phyloP scores from a whole-genome alignment of 2,113 vertebrate species.

The Noctilio leporinus region DNA sequence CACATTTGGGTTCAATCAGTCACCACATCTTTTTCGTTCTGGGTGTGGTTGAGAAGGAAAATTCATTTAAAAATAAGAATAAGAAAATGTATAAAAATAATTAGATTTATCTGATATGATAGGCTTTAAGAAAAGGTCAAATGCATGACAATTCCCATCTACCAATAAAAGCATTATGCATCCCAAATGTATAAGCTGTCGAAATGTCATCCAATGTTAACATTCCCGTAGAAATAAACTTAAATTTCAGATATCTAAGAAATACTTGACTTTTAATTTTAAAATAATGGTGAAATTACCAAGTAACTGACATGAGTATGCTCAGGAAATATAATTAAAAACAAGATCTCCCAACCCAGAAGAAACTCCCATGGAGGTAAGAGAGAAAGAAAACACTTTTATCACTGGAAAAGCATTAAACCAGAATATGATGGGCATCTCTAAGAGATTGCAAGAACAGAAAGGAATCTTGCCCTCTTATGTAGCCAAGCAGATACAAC shows the following conservation, averaged over 20 bases:
- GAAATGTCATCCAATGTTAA: not conserved
- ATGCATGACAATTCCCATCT: not conserved
- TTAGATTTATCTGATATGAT: not conserved
- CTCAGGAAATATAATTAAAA: not conserved
- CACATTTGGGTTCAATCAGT: constrained; percentile 36
- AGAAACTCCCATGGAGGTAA: not conserved
- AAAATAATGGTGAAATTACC: not conserved
- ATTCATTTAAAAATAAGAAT: constrained; percentile 67
- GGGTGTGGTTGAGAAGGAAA: constrained; percentile 13
- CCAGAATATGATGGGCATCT: not conserved
- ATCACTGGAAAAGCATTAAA: not conserved
- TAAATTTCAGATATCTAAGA: not conserved
- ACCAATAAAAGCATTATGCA: not conserved
- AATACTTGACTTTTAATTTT: not conserved
- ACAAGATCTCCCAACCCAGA: not conserved
- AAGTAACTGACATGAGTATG: not conserved
- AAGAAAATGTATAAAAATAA: constrained; percentile 14
- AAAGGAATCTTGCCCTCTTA: not conserved
- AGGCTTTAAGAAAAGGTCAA: not conserved
- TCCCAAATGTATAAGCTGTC: not conserved
- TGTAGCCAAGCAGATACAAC: not conserved
- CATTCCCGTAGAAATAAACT: not conserved
- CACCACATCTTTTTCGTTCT: not conserved
- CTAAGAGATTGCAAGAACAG: not conserved
- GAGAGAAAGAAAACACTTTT: not conserved